Evolutionary conservation across 2,888 invertebrate genomes (phyloP).

Genomic region (Nineta flava): DNA sequence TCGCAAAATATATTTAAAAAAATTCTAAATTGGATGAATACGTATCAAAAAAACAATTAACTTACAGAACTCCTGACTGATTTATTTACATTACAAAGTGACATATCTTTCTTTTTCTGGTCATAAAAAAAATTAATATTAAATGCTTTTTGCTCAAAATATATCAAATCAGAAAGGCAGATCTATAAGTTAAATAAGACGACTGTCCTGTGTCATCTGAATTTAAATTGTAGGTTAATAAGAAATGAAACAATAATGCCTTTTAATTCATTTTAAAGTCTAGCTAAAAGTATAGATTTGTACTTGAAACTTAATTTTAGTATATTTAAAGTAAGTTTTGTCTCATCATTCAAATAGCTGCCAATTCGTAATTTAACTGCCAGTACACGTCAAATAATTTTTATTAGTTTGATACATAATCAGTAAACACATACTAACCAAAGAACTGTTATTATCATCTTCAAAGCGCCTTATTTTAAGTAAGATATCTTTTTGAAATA

Average conservation of each 20-base stretch:
- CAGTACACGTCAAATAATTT: not conserved
- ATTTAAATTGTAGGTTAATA: too few species aligned
- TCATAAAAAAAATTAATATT: too few species aligned
- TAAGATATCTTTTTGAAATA: too few species aligned
- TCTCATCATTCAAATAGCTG: not conserved
- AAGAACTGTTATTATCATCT: not conserved
- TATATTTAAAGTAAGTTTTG: not conserved
- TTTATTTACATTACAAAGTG: not conserved
- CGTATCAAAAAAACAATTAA: too few species aligned
- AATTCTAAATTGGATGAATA: too few species aligned
- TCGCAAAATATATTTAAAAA: conserved; percentile 1
- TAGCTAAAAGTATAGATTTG: not conserved
- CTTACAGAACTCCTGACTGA: too few species aligned
- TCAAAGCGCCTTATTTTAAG: not conserved
- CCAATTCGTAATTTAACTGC: not conserved
- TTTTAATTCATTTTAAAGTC: too few species aligned
- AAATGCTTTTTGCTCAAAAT: not conserved
- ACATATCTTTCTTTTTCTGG: not conserved
- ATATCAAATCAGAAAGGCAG: not conserved
- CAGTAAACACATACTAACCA: too few species aligned
- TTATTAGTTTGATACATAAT: too few species aligned
- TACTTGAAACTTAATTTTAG: not conserved
- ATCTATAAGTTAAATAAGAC: too few species aligned
- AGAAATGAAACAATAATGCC: too few species aligned
- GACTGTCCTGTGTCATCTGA: too few species aligned